Evolutionary conservation across 2,797 vertebrate species (phyloP), one percentile per base, ranked within the genome.

Genomic region (Bucorvus abyssinicus): DNA sequence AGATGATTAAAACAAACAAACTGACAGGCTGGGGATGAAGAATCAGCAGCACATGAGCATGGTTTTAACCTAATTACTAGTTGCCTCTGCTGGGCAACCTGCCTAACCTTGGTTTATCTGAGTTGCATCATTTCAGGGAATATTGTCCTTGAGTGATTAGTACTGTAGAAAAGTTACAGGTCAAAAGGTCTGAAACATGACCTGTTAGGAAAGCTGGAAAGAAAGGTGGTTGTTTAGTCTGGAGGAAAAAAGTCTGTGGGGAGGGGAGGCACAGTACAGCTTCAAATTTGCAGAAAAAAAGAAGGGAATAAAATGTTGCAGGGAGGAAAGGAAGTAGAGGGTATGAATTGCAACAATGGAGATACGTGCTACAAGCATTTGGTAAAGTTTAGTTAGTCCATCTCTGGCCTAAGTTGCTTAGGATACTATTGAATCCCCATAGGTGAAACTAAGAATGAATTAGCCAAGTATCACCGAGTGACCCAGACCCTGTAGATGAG

Each of bases 141-240:
- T 77, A 59, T 63, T 74, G n/a, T 56, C 69, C 40, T 60, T 55
- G 47, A 60, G 40, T 84, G 34, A 84, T 90, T 60, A 86, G 36
- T 57, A 56, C 19, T 38, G 38, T 57, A 91, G 4, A 61, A 50
- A 81, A 81, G 70, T 70, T 84, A 55, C 40, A 56, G 44, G 71
- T 91, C 82, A 89, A 89, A 89, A 74, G 29, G 71, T 92, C 75
- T 92, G 87, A 91, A 96, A 89, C 36, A 44, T 21, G 75, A 82
- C 67, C 44, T 85, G 64, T 53, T 87, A 61, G 70, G 42, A 82
- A 89, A 87, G 49, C 83, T 32, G n/a, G 34, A 59, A 67, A 60
- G 29, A 92, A 65, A 83, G 5, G 23, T n/a, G 4, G 10, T 80
- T 87, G n/a, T 92, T 93, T 87, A 82, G 49, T 89, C 82, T 95